Conservation (phyloP, 1,140 invertebrate genomes). For the Probaryconus sp. region DNA sequence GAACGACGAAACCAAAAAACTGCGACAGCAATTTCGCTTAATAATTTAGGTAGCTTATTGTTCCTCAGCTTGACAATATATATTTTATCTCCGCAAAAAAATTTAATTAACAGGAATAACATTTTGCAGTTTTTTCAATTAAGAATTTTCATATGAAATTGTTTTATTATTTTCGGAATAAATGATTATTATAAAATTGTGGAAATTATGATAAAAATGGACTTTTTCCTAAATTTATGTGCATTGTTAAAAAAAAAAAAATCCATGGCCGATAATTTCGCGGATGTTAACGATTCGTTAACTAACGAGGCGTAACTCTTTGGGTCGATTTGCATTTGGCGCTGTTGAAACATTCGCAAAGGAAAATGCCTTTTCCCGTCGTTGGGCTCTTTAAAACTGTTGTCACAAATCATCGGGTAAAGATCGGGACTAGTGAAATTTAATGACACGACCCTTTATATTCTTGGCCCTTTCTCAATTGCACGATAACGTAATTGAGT, state of each 20-base stretch:
- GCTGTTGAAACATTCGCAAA: background rate
- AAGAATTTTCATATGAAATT: too few species aligned
- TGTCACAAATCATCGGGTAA: conserved; percentile 22
- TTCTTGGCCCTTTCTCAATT: conserved; percentile 11
- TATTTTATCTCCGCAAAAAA: conserved; percentile 12
- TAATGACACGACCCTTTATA: conserved; percentile 16
- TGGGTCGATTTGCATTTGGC: background rate
- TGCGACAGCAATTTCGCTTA: conserved; percentile 24
- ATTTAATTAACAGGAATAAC: conserved; percentile 5
- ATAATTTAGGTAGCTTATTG: conserved; percentile 41
- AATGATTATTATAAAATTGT: too few species aligned
- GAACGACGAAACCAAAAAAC: conserved; percentile 30
- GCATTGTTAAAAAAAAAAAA: too few species aligned
- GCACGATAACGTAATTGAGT: conserved; percentile 28
- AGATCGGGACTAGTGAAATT: conserved; percentile 6
- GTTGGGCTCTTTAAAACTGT: conserved; percentile 12
- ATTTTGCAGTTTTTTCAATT: too few species aligned
- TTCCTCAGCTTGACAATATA: conserved; percentile 16
- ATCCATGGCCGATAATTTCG: background rate
- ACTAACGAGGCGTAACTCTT: background rate
- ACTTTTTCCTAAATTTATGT: too few species aligned
- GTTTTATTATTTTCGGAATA: too few species aligned
- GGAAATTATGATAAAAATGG: too few species aligned
- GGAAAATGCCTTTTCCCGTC: conserved; percentile 8
- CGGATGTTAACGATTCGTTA: conserved; percentile 4